Percentiles rank a stretch among this genome's conserved stretches.
These are phyloP conservation scores for Xanthia togata DNA, from an alignment of 2,888 invertebrate species.

Conservation along the genomic window DNA sequence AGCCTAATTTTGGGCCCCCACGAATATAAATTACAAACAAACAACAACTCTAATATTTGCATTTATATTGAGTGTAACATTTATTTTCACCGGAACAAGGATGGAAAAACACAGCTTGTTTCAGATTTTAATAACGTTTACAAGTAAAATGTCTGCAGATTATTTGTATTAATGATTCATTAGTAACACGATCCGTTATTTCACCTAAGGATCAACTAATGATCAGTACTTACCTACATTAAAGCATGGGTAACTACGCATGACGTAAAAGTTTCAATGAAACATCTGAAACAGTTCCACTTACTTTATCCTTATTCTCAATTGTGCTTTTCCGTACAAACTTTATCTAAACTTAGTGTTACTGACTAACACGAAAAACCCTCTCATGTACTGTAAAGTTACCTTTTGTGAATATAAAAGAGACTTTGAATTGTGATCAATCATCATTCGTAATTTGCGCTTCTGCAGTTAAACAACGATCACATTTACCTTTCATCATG, in stretches of 20 bases:
- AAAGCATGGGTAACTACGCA: conserved; percentile 15
- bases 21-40: conserved; percentile 33
- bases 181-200: too few relatives aligned
- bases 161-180: not conserved
- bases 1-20: conserved; percentile 23
- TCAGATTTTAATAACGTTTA: not conserved
- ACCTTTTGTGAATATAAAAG: conserved; percentile 28
- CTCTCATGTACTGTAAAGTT: not conserved
- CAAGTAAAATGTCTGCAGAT: not conserved
- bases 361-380: conserved; percentile 42
- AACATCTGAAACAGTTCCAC: not conserved
- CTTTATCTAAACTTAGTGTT: conserved; percentile 4
- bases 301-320: conserved; percentile 35
- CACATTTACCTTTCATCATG: conserved; percentile 24
- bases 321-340: not conserved
- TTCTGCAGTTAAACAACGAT: conserved; percentile 16
- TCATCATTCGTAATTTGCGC: conserved; percentile 38
- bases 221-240: not conserved
- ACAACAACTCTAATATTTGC: conserved; percentile 18
- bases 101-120: not conserved
- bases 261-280: conserved; percentile 31
- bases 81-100: not conserved
- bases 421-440: not conserved
- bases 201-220: not conserved
- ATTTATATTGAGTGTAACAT: conserved; percentile 26